phyloP scores from a whole-genome alignment of 2,113 vertebrate genomes.

The Echinops telfairi region DNA sequence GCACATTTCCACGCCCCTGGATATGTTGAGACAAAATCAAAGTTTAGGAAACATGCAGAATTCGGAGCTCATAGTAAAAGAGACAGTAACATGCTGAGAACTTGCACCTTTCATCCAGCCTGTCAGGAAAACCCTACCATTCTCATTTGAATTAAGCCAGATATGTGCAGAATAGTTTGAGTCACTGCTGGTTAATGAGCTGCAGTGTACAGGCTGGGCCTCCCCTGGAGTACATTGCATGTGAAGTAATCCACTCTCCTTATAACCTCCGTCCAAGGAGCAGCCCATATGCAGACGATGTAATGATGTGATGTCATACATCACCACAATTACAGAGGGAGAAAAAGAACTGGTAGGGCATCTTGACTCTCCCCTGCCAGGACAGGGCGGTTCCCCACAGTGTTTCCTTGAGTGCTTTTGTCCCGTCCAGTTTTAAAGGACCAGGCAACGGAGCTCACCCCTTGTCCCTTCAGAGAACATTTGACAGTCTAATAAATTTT shows the following conservation, averaged over 20 bases:
- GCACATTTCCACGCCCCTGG: neutral
- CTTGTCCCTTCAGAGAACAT: slow-evolving; percentile 59
- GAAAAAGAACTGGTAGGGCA: slow-evolving; percentile 40
- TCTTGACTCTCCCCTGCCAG: slow-evolving; percentile 54
- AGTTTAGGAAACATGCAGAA: slow-evolving; percentile 52
- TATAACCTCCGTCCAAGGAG: slow-evolving; percentile 54
- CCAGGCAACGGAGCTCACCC: slow-evolving; percentile 45
- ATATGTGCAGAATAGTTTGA: slow-evolving; percentile 48
- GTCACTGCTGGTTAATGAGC: slow-evolving; percentile 73
- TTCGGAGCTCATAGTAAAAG: slow-evolving; percentile 56
- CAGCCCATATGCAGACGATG: slow-evolving; percentile 14
- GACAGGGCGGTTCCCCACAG: slow-evolving; percentile 11
- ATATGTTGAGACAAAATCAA: slow-evolving; percentile 65
- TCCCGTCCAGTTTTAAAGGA: slow-evolving; percentile 62
- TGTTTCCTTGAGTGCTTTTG: slow-evolving; percentile 58
- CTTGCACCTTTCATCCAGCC: slow-evolving; percentile 48
- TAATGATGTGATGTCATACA: slow-evolving; percentile 62
- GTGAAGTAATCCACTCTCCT: slow-evolving; percentile 64
- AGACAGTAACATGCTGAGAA: slow-evolving; percentile 31
- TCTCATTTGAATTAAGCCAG: slow-evolving; percentile 64
- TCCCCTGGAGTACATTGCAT: slow-evolving; percentile 26
- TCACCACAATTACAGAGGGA: slow-evolving; percentile 65
- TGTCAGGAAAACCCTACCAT: slow-evolving; percentile 60
- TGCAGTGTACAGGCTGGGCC: slow-evolving; percentile 64
- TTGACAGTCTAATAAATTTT: slow-evolving; percentile 61